Evolutionary conservation across 2,888 invertebrate species (phyloP).

Genomic region (Sisyra nigra): DNA sequence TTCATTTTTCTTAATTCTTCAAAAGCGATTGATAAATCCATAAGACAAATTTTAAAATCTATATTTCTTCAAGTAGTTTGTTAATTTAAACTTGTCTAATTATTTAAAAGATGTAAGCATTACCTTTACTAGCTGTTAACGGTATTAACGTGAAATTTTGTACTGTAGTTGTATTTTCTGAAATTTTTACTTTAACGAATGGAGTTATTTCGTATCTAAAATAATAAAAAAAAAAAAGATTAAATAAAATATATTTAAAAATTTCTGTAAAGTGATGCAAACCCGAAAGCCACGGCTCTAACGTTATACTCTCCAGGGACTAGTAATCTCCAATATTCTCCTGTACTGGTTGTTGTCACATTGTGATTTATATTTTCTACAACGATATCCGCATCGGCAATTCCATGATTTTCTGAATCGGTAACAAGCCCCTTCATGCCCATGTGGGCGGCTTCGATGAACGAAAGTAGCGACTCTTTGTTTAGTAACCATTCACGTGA

Average conservation of each 20-base stretch:
- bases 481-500: conserved; percentile 72
- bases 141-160: conserved; percentile 28
- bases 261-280: conserved; percentile 17
- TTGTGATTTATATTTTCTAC: conserved; percentile 68
- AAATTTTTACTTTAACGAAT: conserved; percentile 23
- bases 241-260: conserved; percentile 6
- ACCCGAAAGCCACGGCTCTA: conserved; percentile 59
- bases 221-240: conserved; percentile 13
- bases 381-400: conserved; percentile 57
- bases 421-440: conserved; percentile 51
- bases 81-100: too few species aligned
- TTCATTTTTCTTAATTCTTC: too few species aligned
- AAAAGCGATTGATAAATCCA: too few species aligned
- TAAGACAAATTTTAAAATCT: too few species aligned
- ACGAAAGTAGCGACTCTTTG: conserved; percentile 67
- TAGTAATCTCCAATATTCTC: conserved; percentile 90
- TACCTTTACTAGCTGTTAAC: conserved; percentile 11
- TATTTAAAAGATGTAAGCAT: too few species aligned
- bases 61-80: too few species aligned
- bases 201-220: conserved; percentile 36
- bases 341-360: conserved; percentile 58
- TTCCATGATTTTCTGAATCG: conserved; percentile 42
- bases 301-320: conserved; percentile 74
- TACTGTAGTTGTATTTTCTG: conserved; percentile 23
- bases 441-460: conserved; percentile 65